Percentiles rank a stretch among this genome's conserved stretches.
Conservation (phyloP, 2,113 vertebrate genomes). For the Dipodomys spectabilis region DNA sequence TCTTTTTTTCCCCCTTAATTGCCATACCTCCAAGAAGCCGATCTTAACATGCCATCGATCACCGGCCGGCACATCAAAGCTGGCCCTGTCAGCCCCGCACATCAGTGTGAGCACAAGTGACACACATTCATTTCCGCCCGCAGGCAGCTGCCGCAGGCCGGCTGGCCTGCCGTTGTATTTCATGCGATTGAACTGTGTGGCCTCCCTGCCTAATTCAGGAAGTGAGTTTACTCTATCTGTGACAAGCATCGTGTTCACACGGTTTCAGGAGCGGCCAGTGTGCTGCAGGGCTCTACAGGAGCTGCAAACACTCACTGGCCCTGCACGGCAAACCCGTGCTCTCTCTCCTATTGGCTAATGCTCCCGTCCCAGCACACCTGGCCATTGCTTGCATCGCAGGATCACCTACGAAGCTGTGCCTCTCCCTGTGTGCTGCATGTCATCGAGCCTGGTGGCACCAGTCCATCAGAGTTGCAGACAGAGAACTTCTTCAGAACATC, state of each 20-base stretch:
- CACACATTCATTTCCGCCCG: conserved; percentile 70
- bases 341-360: background rate
- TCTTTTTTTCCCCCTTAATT: background rate
- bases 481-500: background rate
- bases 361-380: background rate
- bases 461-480: background rate
- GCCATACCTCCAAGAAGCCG: conserved; percentile 63
- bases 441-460: background rate
- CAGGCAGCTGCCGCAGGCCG: conserved; percentile 56
- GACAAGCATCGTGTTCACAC: conserved; percentile 66
- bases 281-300: accelerated
- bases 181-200: background rate
- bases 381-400: background rate
- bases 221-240: conserved; percentile 79
- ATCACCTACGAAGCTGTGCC: background rate
- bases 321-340: accelerated
- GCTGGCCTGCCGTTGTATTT: conserved; percentile 66
- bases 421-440: background rate
- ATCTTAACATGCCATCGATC: background rate
- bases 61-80: conserved; percentile 34
- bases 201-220: conserved; percentile 81
- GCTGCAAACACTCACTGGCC: accelerated
- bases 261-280: background rate
- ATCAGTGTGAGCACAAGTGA: conserved; percentile 51
- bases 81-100: accelerated